A percentile compares a stretch with the other conserved stretches of the same genome.
Evolutionary conservation across 2,113 vertebrate species (phyloP).

Genomic region (Mormyrus lacerda): DNA sequence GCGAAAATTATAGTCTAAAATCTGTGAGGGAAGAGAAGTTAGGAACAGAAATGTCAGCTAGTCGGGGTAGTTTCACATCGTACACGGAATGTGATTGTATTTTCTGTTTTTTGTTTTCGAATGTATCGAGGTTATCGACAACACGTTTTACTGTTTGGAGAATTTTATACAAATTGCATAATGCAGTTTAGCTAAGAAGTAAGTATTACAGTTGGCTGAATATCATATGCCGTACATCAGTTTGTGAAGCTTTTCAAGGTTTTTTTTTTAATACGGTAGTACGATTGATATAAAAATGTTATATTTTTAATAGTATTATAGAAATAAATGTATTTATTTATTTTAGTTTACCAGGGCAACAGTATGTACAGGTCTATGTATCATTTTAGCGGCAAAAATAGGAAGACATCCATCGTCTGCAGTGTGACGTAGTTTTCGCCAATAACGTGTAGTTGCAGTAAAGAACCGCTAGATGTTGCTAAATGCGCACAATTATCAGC

Average conservation of each 20-base stretch:
- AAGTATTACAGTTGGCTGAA: not conserved
- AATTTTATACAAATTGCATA: not conserved
- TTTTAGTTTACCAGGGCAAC: not conserved
- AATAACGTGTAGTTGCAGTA: not conserved
- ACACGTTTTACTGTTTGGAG: not conserved
- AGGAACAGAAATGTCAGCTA: not conserved
- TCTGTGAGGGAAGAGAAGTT: not conserved
- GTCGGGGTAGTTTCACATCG: not conserved
- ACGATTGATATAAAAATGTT: not conserved
- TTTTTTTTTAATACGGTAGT: not conserved
- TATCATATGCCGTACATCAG: not conserved
- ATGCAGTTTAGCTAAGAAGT: not conserved
- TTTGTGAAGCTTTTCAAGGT: not conserved
- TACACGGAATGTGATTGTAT: not conserved
- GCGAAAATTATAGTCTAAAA: not conserved
- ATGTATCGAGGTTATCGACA: not conserved
- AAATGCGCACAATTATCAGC: not conserved
- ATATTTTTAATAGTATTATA: not conserved
- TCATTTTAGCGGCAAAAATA: not conserved
- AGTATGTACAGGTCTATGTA: not conserved
- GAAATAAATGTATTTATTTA: too few relatives aligned
- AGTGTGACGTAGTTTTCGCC: not conserved
- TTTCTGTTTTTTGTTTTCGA: not conserved
- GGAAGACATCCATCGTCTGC: not conserved
- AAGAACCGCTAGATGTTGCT: not conserved